phyloP scores from a whole-genome alignment of 2,888 invertebrate genomes.

The Mythimna ferrago region DNA sequence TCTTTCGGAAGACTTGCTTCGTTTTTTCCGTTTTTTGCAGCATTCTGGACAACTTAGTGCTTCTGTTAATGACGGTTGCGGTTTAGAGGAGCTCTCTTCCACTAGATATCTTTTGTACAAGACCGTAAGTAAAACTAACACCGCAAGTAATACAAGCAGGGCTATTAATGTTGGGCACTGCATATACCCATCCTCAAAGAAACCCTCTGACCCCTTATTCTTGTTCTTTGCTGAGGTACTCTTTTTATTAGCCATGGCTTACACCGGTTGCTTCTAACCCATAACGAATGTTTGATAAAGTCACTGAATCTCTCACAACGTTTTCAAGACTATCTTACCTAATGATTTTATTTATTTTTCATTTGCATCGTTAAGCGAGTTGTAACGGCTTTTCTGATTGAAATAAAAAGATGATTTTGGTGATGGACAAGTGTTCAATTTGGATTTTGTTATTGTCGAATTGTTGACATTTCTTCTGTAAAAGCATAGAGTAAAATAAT shows the following conservation, averaged over 20 bases:
- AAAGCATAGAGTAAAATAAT: too few species aligned
- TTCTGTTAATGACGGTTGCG: too few species aligned
- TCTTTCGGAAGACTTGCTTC: background rate
- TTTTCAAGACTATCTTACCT: background rate
- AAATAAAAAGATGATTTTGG: background rate
- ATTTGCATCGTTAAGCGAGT: background rate
- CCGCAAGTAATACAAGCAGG: background rate
- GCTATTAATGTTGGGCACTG: background rate
- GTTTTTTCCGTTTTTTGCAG: background rate
- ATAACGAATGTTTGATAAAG: too few species aligned
- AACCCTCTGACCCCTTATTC: background rate
- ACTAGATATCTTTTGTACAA: background rate
- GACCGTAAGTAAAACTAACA: constrained; percentile 3
- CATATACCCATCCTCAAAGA: background rate
- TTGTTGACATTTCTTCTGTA: constrained; percentile 5
- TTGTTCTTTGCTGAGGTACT: background rate
- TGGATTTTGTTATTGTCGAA: background rate
- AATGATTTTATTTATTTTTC: background rate
- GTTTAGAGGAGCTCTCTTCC: too few species aligned
- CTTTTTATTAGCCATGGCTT: background rate
- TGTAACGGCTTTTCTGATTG: background rate
- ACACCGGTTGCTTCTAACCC: background rate
- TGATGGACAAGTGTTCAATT: background rate
- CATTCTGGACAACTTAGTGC: background rate
- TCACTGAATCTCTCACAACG: background rate